These are phyloP conservation scores for Calyptomena viridis DNA, from an alignment of 2,113 vertebrate genomes.

Conservation along the genomic window DNA sequence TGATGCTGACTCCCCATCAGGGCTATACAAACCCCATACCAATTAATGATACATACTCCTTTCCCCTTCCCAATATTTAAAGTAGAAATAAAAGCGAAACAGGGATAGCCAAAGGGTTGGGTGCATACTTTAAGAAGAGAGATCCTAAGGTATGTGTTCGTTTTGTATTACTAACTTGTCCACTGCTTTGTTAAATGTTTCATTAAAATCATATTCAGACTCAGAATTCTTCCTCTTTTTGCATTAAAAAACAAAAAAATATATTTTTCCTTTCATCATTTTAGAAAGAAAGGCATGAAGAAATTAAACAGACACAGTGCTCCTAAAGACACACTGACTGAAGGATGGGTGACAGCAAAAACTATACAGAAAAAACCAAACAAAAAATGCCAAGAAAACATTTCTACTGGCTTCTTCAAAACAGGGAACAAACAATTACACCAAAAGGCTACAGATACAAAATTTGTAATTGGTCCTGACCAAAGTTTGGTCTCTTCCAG, in stretches of 20 bases:
- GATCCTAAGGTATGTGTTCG: background rate
- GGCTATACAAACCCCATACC: background rate
- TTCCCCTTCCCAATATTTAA: background rate
- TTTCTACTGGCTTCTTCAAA: background rate
- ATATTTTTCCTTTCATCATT: background rate
- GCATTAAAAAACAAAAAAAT: background rate
- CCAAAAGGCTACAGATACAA: background rate
- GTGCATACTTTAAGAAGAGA: background rate
- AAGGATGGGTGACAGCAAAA: background rate
- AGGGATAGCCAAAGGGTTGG: background rate
- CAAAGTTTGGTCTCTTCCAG: background rate
- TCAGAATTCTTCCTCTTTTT: background rate
- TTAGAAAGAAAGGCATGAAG: background rate
- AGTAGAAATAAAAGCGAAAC: background rate
- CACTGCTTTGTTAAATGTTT: background rate
- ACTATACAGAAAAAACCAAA: background rate
- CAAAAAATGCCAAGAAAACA: background rate
- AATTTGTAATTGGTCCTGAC: background rate
- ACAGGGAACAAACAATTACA: background rate
- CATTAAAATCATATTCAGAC: background rate
- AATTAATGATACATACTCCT: background rate
- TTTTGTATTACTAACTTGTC: background rate
- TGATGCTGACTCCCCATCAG: background rate
- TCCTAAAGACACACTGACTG: background rate
- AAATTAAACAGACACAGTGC: background rate